These are phyloP conservation scores for Parotocinclus haroldoi DNA, from an alignment of 2,797 vertebrate genomes.

Conservation along the genomic window DNA sequence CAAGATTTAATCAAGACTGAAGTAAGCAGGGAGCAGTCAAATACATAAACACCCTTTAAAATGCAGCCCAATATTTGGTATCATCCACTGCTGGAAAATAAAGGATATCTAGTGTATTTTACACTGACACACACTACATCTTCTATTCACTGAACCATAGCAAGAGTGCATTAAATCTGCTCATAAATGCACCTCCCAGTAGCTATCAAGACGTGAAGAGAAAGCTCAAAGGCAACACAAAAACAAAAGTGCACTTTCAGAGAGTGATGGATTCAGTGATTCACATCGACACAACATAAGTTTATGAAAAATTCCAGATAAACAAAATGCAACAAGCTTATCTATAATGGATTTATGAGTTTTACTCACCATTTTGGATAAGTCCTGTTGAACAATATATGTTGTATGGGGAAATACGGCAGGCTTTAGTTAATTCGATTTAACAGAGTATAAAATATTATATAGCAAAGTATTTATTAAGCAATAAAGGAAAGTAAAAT, in stretches of 20 bases:
- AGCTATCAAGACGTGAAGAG: too few relatives aligned
- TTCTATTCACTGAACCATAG: not conserved
- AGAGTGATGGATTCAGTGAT: too few relatives aligned
- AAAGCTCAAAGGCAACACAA: not conserved
- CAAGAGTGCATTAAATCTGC: not conserved
- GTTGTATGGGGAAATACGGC: too few relatives aligned
- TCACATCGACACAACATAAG: not conserved
- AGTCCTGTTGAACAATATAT: too few relatives aligned
- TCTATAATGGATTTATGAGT: too few relatives aligned
- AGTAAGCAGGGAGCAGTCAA: not conserved
- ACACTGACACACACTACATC: constrained; percentile 18
- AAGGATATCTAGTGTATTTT: constrained; percentile 26
- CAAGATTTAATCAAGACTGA: not conserved
- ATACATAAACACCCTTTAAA: constrained; percentile 5
- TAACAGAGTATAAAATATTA: too few relatives aligned
- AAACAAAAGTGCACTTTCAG: constrained; percentile 6
- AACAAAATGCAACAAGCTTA: too few relatives aligned
- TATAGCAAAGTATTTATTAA: too few relatives aligned
- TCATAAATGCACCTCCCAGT: too few relatives aligned
- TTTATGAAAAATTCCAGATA: constrained; percentile 6
- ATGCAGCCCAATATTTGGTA: constrained; percentile 16
- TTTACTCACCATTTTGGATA: too few relatives aligned
- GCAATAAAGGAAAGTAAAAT: too few relatives aligned
- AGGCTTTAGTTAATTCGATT: too few relatives aligned
- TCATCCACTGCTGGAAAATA: constrained; percentile 15